A percentile compares a stretch with the other conserved stretches of the same genome.
These are phyloP conservation scores for Epinephelus cyanopodus DNA, from an alignment of 2,113 vertebrate species.

Conservation along the genomic window DNA sequence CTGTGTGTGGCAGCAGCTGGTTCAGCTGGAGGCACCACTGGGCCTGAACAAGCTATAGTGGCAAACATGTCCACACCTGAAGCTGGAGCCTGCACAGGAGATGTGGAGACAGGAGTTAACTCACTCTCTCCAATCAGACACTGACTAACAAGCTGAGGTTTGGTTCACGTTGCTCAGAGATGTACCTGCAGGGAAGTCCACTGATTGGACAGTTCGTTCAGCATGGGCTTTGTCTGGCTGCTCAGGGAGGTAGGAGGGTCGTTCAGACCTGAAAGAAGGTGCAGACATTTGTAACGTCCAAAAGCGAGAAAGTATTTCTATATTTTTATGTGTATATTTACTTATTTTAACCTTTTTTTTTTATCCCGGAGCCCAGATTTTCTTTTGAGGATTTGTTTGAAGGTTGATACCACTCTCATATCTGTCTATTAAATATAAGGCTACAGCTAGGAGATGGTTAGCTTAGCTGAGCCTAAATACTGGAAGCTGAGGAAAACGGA, in stretches of 20 bases:
- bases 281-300: not conserved
- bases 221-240: slow-evolving; percentile 78
- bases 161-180: not conserved
- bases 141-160: not conserved
- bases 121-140: not conserved
- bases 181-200: slow-evolving; percentile 91
- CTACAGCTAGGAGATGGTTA: too few relatives aligned
- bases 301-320: not conserved
- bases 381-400: too few relatives aligned
- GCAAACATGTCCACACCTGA: slow-evolving; percentile 87
- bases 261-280: slow-evolving; percentile 86
- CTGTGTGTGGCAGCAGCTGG: slow-evolving; percentile 47
- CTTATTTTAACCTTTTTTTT: not conserved
- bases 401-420: too few relatives aligned
- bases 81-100: slow-evolving; percentile 72
- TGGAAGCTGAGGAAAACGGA: too few relatives aligned
- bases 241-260: slow-evolving; percentile 83
- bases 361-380: too few relatives aligned
- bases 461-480: too few relatives aligned
- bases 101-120: not conserved
- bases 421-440: too few relatives aligned
- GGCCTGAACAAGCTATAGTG: slow-evolving; percentile 67
- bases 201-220: slow-evolving; percentile 81
- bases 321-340: not conserved
- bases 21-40: slow-evolving; percentile 48